These are phyloP conservation scores for Sebastes cheni DNA, from an alignment of 2,797 vertebrate genomes.

Conservation along the genomic window DNA sequence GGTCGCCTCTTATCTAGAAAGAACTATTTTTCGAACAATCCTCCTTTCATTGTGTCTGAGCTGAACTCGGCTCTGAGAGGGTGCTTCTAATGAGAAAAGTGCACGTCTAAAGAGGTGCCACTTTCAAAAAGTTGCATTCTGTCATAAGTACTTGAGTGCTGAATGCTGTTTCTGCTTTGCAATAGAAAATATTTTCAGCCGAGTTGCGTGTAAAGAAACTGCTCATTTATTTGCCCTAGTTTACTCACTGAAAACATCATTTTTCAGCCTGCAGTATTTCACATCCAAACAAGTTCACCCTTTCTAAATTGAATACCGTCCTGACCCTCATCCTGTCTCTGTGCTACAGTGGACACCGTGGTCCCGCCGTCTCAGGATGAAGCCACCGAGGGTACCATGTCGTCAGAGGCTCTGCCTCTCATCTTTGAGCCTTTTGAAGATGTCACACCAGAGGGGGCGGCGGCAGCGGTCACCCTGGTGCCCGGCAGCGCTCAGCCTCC, in stretches of 20 bases:
- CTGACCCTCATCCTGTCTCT: conserved; percentile 18
- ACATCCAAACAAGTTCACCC: neutral
- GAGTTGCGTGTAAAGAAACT: neutral
- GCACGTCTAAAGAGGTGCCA: neutral
- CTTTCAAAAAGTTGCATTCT: conserved; percentile 9
- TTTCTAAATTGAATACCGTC: neutral
- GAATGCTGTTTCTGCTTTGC: neutral
- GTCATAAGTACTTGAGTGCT: conserved; percentile 31
- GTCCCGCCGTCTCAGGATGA: conserved; percentile 72
- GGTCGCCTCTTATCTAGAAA: conserved; percentile 37
- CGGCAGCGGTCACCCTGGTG: conserved; percentile 20
- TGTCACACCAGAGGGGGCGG: conserved; percentile 50
- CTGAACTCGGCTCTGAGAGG: conserved; percentile 12
- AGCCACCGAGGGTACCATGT: conserved; percentile 80
- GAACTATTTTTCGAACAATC: neutral
- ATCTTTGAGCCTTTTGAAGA: conserved; percentile 84
- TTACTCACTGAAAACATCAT: neutral
- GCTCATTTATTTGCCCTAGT: neutral
- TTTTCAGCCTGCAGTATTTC: neutral
- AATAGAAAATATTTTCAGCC: conserved; percentile 19
- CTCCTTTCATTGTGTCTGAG: conserved; percentile 15
- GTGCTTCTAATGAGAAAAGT: conserved; percentile 28
- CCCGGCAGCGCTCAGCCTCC: conserved; percentile 49
- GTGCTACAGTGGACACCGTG: conserved; percentile 58
- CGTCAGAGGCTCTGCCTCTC: conserved; percentile 80